Conservation (phyloP, 2,113 vertebrate species). For the Trichechus manatus region DNA sequence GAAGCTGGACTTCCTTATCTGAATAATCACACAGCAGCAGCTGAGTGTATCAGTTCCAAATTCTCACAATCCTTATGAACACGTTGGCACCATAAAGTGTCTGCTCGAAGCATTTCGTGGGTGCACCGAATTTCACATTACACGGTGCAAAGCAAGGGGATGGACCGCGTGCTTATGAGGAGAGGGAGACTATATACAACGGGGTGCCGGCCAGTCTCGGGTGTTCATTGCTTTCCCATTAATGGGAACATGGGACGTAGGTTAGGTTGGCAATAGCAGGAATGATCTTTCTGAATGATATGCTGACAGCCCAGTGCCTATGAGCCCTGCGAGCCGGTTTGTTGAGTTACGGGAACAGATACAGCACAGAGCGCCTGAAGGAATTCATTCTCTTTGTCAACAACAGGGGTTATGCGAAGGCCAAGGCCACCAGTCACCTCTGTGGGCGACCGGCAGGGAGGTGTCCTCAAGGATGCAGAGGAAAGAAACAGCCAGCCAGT, state of each 20-base stretch:
- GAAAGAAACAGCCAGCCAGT: fast-evolving
- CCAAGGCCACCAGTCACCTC: no score
- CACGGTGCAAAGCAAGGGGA: fast-evolving
- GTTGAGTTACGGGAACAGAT: not conserved
- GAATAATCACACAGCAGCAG: not conserved
- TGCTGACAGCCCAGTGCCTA: fast-evolving
- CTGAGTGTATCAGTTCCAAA: not conserved
- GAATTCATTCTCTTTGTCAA: not conserved
- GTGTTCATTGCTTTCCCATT: fast-evolving
- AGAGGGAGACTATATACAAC: fast-evolving
- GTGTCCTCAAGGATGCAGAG: fast-evolving
- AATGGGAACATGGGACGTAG: fast-evolving
- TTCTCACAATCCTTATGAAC: not conserved
- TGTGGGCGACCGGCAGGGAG: not conserved
- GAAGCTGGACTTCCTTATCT: not conserved
- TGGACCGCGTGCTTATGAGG: fast-evolving
- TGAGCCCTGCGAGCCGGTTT: not conserved
- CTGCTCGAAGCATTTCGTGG: no score
- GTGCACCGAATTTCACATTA: fast-evolving
- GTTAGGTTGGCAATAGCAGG: fast-evolving
- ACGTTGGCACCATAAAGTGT: no score
- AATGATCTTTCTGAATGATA: no score
- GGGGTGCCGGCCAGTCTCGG: fast-evolving
- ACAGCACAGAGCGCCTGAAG: not conserved
- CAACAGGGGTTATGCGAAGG: not conserved